Base-by-base conservation (phyloP, 2,888 invertebrate species). In the Scelioninae gen. 2 region DNA sequence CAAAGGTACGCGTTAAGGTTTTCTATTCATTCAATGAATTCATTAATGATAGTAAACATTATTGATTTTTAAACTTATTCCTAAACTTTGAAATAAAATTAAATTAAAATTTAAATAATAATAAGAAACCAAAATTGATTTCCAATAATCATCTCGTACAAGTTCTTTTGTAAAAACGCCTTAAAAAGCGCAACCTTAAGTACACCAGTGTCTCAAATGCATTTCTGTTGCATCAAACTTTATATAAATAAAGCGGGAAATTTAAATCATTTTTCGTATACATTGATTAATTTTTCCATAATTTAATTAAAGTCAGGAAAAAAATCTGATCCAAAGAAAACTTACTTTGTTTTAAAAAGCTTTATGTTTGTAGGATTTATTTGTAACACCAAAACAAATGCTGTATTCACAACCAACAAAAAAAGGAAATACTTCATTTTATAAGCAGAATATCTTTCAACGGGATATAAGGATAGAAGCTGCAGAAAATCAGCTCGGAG, bases 401-500 rank as follows among this genome's bases (percentile, higher is more conserved):
- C n/a, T n/a, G n/a, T n/a, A n/a, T n/a, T n/a, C 5, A 2, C 31
- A 31, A 31, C 31, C 5, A 5, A 22, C 3, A 22, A 31, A 31
- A 6, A 7, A 9, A 31, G 2, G 5, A 31, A 9, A 31, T 31
- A 2, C 9, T 22, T 4, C 22, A 22, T 2, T 22, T 9, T 2
- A 9, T 31, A 7, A 31, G 9, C 9, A 22, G 2, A 31, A 2
- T 2, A 31, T 9, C 10, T 31, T 31, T 31, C 35, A 46, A 45
- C 9, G 18, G 9, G 19, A 25, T 6, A 45, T 25, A n/a, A 55
- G 53, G 45, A 35, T 76, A 35, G 43, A 78, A 53, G 78, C 79
- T 0, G 68, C 70, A 19, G 84, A 81, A 71, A 71, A 78, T 53
- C 78, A 86, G 58, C 84, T 87, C n/a, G 81, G 81, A 31, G 87